Conservation (phyloP, 64 coral and sea anemone genomes). For the Stichodactyla mertensii region DNA sequence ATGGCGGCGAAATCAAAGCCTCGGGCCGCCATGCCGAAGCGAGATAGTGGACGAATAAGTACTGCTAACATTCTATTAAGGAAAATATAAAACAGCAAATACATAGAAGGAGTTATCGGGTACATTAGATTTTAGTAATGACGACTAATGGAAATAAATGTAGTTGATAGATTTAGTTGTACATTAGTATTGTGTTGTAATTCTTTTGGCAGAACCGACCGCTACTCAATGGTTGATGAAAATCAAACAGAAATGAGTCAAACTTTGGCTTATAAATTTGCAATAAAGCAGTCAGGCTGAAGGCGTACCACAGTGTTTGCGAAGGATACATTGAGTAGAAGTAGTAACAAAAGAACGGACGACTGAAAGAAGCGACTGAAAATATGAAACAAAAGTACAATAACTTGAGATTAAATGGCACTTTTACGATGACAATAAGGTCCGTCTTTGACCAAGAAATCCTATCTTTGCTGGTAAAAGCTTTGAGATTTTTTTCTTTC, state of each 20-base stretch:
- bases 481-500: background rate
- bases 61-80: background rate
- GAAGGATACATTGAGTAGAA: background rate
- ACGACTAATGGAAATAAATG: background rate
- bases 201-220: background rate
- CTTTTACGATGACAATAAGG: background rate
- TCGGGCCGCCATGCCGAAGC: background rate
- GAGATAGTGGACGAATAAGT: background rate
- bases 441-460: background rate
- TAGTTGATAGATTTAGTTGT: background rate
- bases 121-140: slow-evolving; percentile 15
- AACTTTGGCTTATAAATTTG: background rate
- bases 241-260: background rate
- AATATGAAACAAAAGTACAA: background rate
- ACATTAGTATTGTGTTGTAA: background rate
- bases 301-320: background rate
- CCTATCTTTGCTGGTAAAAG: slow-evolving; percentile 9
- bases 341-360: slow-evolving; percentile 1
- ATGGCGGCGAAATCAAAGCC: background rate
- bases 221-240: background rate
- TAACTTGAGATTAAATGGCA: background rate
- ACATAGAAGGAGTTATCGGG: background rate
- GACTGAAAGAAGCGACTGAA: background rate
- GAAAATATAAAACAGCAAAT: background rate
- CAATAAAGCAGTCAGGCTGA: background rate